phyloP scores from a whole-genome alignment of 1,140 invertebrate genomes.

The Chymomyza costata region DNA sequence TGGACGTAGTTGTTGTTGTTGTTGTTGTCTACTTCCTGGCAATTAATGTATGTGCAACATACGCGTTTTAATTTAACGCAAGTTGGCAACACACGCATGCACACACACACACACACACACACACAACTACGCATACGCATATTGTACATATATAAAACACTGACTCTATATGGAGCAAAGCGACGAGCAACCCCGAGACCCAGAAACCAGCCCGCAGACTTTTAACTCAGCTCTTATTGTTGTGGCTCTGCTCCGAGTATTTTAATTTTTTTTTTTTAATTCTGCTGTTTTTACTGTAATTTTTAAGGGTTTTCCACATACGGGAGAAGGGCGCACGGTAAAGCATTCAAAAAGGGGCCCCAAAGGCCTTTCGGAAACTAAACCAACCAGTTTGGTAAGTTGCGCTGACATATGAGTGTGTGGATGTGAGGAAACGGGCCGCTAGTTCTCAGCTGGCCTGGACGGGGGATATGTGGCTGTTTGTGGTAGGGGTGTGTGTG shows the following conservation, averaged over 20 bases:
- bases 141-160: too few relatives aligned
- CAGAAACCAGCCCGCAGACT: too few relatives aligned
- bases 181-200: too few relatives aligned
- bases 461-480: too few relatives aligned
- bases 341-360: neutral
- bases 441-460: too few relatives aligned
- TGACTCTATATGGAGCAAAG: too few relatives aligned
- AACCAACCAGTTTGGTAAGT: slow-evolving; percentile 63
- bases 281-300: slow-evolving; percentile 64
- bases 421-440: slow-evolving; percentile 31
- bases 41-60: slow-evolving; percentile 71
- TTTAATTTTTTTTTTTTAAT: too few relatives aligned
- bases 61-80: slow-evolving; percentile 68
- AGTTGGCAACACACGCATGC: slow-evolving; percentile 38
- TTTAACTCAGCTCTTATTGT: too few relatives aligned
- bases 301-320: slow-evolving; percentile 60
- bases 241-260: too few relatives aligned
- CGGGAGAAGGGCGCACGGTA: slow-evolving; percentile 1
- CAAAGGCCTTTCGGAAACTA: slow-evolving; percentile 27
- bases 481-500: neutral
- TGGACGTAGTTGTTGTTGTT: neutral
- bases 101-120: slow-evolving; percentile 7
- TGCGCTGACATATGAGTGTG: slow-evolving; percentile 6
- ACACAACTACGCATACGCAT: neutral
- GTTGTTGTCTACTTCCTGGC: slow-evolving; percentile 44